Evolutionary conservation across 1,140 invertebrate species (phyloP).

Genomic region (Chymomyza costata): DNA sequence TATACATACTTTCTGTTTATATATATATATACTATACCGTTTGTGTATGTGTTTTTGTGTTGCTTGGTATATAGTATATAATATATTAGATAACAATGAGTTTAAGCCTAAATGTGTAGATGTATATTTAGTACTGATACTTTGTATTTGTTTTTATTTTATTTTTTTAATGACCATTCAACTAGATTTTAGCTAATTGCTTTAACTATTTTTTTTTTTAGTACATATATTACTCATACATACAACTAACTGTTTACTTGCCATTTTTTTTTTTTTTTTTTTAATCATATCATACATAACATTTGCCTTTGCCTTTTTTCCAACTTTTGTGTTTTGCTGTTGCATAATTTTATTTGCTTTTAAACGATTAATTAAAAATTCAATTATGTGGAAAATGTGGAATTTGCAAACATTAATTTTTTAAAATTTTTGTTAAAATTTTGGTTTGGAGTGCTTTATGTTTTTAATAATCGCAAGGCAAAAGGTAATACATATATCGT

Average conservation of each 20-base stretch:
- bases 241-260: slow-evolving; percentile 56
- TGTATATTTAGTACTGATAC: slow-evolving; percentile 65
- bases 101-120: slow-evolving; percentile 60
- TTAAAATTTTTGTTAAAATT: slow-evolving; percentile 11
- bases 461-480: slow-evolving; percentile 45
- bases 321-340: slow-evolving; percentile 12
- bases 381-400: slow-evolving; percentile 26
- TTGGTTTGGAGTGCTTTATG: slow-evolving; percentile 19
- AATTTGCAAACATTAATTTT: slow-evolving; percentile 22
- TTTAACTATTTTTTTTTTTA: slow-evolving; percentile 66
- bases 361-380: slow-evolving; percentile 31
- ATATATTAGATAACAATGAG: slow-evolving; percentile 73
- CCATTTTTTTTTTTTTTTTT: slow-evolving; percentile 18
- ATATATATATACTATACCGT: slow-evolving; percentile 30
- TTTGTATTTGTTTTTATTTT: slow-evolving; percentile 34
- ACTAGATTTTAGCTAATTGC: slow-evolving; percentile 56
- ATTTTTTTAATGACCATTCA: slow-evolving; percentile 40
- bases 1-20: slow-evolving; percentile 54
- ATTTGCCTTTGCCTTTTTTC: slow-evolving; percentile 15
- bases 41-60: slow-evolving; percentile 25
- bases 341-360: slow-evolving; percentile 25
- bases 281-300: slow-evolving; percentile 55
- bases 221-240: slow-evolving; percentile 46
- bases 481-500: slow-evolving; percentile 32
- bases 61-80: too few relatives aligned